Evolutionary conservation across 2,888 invertebrate genomes (phyloP), one percentile per base, ranked within the genome.

Genomic region (Adineta ricciae): DNA sequence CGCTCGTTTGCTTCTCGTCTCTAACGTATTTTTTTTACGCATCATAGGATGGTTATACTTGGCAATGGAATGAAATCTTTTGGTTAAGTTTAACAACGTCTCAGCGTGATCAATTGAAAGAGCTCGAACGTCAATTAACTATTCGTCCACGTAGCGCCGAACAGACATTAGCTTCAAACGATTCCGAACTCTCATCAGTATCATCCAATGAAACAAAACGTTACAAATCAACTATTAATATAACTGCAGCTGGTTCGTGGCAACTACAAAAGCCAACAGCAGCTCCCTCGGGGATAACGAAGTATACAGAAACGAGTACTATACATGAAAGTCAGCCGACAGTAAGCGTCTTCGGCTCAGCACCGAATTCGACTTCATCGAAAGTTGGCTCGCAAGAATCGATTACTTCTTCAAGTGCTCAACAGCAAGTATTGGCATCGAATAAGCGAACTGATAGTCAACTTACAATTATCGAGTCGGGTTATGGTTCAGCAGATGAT

Each of bases 31-130:
- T 54, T n/a, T 54, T n/a, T n/a, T 54, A 54, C 8, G 32, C 32
- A 64, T 64, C 19, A 5, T 64, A 64, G 64, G 78, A 78, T 78
- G 78, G 78, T 11, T 11, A 41, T 41, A 78, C 78, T 41, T 78
- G 78, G 78, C 38, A 78, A 41, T 78, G 78, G 78, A 78, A 78
- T 78, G 41, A 78, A 78, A 78, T 41, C 0, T 78, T 78, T 78
- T 78, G 78, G 78, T 78, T 78, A 78, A 78, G 78, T 78, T 41
- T 78, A 24, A 78, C 78, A 41, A 24, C 21, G 24, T n/a, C 38
- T 41, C 78, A 78, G 41, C 78, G n/a, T n/a, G 78, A 78, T 78
- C 78, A 78, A 78, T 41, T 78, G 16, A 41, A 38, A 78, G 32
- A 32, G 7, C 27, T 64, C 19, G 64, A 64, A 64, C 32, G 32